A percentile compares a stretch with the other conserved stretches of the same genome.
Conservation (phyloP, 1,140 invertebrate species). For the Phocides pigmalion region DNA sequence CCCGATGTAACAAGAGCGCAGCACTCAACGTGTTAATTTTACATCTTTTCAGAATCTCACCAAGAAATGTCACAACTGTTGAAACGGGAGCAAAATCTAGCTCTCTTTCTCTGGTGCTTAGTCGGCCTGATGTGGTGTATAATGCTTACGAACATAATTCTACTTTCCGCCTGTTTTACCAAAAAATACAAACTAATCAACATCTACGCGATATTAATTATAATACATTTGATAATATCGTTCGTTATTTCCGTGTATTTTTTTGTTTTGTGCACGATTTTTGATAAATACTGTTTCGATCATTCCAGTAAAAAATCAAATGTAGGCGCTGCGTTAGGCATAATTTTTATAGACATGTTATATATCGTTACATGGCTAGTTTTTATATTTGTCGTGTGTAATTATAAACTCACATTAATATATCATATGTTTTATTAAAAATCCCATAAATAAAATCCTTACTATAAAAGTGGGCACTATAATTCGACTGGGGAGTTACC, state of each 20-base stretch:
- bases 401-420: slow-evolving; percentile 37
- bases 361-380: slow-evolving; percentile 26
- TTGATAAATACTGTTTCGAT: slow-evolving; percentile 23
- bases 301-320: not conserved
- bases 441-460: too few relatives aligned
- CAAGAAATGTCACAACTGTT: slow-evolving; percentile 5
- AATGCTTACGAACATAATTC: slow-evolving; percentile 16
- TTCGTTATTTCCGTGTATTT: not conserved
- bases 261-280: slow-evolving; percentile 1
- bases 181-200: slow-evolving; percentile 23
- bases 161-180: slow-evolving; percentile 6
- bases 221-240: slow-evolving; percentile 9
- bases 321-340: not conserved
- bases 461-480: too few relatives aligned
- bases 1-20: too few relatives aligned
- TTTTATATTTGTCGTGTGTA: slow-evolving; percentile 32
- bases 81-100: slow-evolving; percentile 6
- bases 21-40: not conserved
- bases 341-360: not conserved
- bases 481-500: too few relatives aligned
- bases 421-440: too few relatives aligned
- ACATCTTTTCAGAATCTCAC: slow-evolving; percentile 20
- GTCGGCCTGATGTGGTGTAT: slow-evolving; percentile 22
- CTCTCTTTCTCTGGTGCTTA: slow-evolving; percentile 26
- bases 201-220: slow-evolving; percentile 17